Evolutionary conservation across 1,140 invertebrate species (phyloP).

Genomic region (Phymastichus coffea): DNA sequence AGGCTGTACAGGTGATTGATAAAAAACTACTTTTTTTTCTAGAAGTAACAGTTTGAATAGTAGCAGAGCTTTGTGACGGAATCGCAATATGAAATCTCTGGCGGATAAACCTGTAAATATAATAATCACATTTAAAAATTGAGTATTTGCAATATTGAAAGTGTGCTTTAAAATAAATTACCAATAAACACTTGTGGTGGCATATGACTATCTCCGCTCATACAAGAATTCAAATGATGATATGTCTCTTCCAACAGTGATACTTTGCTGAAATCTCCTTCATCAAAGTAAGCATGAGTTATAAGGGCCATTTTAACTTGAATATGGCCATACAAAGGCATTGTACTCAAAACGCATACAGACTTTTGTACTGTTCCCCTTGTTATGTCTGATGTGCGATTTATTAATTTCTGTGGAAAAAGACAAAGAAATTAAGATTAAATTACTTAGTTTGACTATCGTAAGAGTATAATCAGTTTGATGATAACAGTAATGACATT

Average conservation of each 20-base stretch:
- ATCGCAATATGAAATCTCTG: constrained; percentile 78
- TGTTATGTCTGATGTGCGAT: constrained; percentile 95
- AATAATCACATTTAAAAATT: constrained; percentile 10
- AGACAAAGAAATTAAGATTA: constrained; percentile 7
- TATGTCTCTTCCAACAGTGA: constrained; percentile 90
- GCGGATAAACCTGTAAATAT: constrained; percentile 72
- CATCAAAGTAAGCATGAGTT: constrained; percentile 95
- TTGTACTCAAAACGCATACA: constrained; percentile 84
- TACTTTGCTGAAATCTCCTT: constrained; percentile 91
- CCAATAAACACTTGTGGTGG: constrained; percentile 78
- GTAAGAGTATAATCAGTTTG: background rate
- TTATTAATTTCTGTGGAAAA: constrained; percentile 77
- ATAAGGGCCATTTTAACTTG: constrained; percentile 95
- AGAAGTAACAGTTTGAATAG: constrained; percentile 92
- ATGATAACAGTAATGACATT: too few relatives aligned
- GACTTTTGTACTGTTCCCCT: constrained; percentile 93
- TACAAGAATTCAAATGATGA: constrained; percentile 86
- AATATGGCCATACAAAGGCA: constrained; percentile 89
- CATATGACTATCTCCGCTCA: constrained; percentile 67
- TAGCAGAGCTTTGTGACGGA: constrained; percentile 89
- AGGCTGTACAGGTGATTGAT: constrained; percentile 88
- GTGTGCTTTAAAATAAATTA: constrained; percentile 48
- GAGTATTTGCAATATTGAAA: background rate
- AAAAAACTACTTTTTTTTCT: constrained; percentile 89
- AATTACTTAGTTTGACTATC: background rate